Evolutionary conservation across 64 coral and sea anemone species (phyloP).

Genomic region (Montipora efflorescens): DNA sequence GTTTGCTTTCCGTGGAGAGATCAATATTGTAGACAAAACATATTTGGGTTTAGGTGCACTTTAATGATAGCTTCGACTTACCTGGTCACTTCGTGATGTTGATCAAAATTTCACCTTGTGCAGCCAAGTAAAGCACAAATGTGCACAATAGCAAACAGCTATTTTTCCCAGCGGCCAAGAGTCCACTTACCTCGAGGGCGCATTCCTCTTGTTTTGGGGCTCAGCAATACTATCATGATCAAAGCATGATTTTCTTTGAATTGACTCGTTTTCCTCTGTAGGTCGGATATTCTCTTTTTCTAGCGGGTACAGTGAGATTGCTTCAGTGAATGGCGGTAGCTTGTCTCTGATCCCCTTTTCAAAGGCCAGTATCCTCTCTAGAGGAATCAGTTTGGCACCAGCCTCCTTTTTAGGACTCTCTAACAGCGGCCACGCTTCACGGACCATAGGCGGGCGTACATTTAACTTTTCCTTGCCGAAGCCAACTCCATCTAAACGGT

Average conservation of each 20-base stretch:
- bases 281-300: constrained; percentile 70
- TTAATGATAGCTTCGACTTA: no score
- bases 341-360: constrained; percentile 37
- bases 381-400: constrained; percentile 34
- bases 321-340: background rate
- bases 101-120: background rate
- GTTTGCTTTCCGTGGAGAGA: no score
- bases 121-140: no score
- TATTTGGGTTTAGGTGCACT: no score
- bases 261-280: background rate
- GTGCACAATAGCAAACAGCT: no score
- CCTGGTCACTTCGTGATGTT: no score
- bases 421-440: constrained; percentile 37
- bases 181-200: constrained; percentile 5
- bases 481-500: background rate
- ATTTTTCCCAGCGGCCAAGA: no score
- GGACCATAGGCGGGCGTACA: background rate
- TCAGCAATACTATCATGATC: background rate
- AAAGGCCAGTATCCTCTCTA: constrained; percentile 43
- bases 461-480: background rate
- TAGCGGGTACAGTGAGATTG: background rate
- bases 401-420: background rate
- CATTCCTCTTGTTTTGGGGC: constrained; percentile 20
- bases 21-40: no score
- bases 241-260: background rate